Evolutionary conservation across 2,797 vertebrate species (phyloP).

Genomic region (Megalops cyprinoides): DNA sequence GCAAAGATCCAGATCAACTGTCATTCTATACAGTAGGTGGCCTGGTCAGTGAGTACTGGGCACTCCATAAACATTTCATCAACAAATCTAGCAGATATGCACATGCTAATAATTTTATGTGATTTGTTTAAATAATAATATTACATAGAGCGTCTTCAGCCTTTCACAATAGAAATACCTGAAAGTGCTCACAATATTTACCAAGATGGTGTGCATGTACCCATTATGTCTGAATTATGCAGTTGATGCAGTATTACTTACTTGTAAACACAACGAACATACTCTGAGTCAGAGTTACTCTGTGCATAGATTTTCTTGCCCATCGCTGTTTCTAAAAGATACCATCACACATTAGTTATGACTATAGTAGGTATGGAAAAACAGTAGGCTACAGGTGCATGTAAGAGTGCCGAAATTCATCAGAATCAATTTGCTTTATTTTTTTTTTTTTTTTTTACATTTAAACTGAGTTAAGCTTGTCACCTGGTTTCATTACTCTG

Average conservation of each 20-base stretch:
- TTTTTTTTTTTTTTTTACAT: neutral
- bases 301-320: slow-evolving; percentile 79
- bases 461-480: neutral
- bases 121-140: too few relatives aligned
- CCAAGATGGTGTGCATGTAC: neutral
- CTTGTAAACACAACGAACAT: slow-evolving; percentile 79
- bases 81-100: too few relatives aligned
- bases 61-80: too few relatives aligned
- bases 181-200: neutral
- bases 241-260: slow-evolving; percentile 52
- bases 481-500: neutral
- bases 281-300: slow-evolving; percentile 76
- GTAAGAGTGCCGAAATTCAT: too few relatives aligned
- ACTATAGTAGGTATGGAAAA: neutral
- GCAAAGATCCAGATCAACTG: too few relatives aligned
- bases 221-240: neutral
- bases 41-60: too few relatives aligned
- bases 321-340: slow-evolving; percentile 82
- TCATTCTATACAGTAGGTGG: too few relatives aligned
- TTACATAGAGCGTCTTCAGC: too few relatives aligned
- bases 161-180: neutral
- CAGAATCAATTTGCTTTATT: neutral
- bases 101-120: too few relatives aligned
- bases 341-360: neutral
- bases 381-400: too few relatives aligned